phyloP scores from a whole-genome alignment of 2,888 invertebrate species.

The Drosophila monieri region DNA sequence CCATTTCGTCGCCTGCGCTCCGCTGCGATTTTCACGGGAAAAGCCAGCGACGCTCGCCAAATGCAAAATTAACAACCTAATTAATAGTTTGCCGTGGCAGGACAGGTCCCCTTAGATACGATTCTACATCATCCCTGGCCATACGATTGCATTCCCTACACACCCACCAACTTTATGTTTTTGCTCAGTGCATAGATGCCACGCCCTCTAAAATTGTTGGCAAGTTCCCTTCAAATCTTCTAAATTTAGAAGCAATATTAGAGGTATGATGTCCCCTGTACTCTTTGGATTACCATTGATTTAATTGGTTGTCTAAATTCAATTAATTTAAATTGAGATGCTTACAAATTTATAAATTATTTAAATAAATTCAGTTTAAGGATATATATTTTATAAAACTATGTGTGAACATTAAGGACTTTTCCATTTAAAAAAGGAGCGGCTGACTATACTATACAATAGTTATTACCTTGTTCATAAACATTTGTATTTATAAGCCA shows the following conservation, averaged over 20 bases:
- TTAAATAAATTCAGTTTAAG: too few relatives aligned
- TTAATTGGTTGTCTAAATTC: too few relatives aligned
- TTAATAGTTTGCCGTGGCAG: slow-evolving; percentile 76
- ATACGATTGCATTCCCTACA: slow-evolving; percentile 18
- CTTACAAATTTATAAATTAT: too few relatives aligned
- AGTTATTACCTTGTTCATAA: too few relatives aligned
- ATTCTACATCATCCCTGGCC: slow-evolving; percentile 1
- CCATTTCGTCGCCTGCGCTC: slow-evolving; percentile 44
- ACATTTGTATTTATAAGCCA: not conserved
- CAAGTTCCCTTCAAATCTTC: not conserved
- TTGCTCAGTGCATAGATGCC: slow-evolving; percentile 23
- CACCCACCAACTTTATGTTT: slow-evolving; percentile 19
- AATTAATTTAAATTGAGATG: too few relatives aligned
- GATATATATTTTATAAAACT: too few relatives aligned
- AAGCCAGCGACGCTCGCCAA: slow-evolving; percentile 78
- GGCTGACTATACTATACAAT: too few relatives aligned
- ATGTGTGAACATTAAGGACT: too few relatives aligned
- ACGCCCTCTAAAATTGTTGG: slow-evolving; percentile 26
- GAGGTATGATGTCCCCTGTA: too few relatives aligned
- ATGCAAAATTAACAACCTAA: slow-evolving; percentile 83
- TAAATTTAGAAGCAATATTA: not conserved
- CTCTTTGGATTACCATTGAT: too few relatives aligned
- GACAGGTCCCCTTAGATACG: slow-evolving; percentile 40
- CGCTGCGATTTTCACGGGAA: slow-evolving; percentile 71
- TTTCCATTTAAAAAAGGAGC: too few relatives aligned